Evolutionary conservation across 2,113 vertebrate species (phyloP).

Genomic region (Calypte anna): DNA sequence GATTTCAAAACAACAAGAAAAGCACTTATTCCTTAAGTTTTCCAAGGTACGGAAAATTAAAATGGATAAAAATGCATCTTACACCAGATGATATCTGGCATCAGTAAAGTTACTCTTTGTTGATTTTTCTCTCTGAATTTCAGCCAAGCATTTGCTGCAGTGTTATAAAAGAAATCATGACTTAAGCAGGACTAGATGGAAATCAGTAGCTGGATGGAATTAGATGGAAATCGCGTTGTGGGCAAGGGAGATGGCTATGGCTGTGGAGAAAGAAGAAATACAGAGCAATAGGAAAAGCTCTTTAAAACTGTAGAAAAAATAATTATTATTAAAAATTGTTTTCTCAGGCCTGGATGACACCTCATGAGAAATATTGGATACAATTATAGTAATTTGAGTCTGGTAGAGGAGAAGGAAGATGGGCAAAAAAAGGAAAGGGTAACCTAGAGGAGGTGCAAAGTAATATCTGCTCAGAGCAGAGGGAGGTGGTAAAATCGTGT

Average conservation of each 20-base stretch:
- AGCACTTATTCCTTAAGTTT: not conserved
- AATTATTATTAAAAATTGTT: not conserved
- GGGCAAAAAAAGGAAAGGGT: accelerated
- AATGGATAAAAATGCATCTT: not conserved
- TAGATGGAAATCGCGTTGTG: not conserved
- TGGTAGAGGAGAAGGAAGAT: accelerated
- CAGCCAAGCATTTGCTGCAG: not conserved
- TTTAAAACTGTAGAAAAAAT: not conserved
- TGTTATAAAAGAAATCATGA: not conserved
- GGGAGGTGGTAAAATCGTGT: accelerated
- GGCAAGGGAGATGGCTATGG: not conserved
- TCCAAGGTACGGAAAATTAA: not conserved
- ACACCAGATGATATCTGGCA: not conserved
- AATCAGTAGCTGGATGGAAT: not conserved
- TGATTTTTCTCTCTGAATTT: not conserved
- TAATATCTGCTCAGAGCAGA: not conserved
- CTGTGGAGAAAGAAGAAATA: not conserved
- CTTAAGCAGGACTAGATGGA: not conserved
- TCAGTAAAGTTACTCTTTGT: not conserved
- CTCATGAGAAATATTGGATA: not conserved
- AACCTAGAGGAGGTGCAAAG: not conserved
- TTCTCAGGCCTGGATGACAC: not conserved
- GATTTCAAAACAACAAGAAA: not conserved
- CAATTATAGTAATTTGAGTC: not conserved
- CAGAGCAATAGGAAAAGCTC: accelerated